phyloP scores from a whole-genome alignment of 2,797 vertebrate genomes.

The Thaleichthys pacificus region DNA sequence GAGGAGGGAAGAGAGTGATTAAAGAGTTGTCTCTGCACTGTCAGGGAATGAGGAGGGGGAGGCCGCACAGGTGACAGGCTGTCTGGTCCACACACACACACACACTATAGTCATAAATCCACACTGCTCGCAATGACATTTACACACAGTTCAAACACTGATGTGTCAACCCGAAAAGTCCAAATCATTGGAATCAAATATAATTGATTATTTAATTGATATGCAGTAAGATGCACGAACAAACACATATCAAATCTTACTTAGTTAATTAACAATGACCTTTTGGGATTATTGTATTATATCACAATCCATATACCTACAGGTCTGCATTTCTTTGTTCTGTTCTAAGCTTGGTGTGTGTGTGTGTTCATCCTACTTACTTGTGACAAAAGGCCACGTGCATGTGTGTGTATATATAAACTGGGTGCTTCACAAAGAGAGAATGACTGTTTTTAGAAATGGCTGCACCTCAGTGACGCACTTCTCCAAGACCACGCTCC shows the following conservation, averaged over 20 bases:
- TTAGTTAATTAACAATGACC: too few relatives aligned
- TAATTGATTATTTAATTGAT: too few relatives aligned
- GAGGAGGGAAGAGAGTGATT: constrained; percentile 29
- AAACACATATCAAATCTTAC: neutral
- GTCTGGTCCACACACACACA: neutral
- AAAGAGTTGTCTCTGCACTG: constrained; percentile 32
- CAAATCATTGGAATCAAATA: too few relatives aligned
- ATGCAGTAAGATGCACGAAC: neutral
- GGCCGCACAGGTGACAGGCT: constrained; percentile 33
- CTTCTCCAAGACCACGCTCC: constrained; percentile 54
- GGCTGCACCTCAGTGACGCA: constrained; percentile 64
- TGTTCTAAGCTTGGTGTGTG: neutral
- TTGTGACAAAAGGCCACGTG: neutral
- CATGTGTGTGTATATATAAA: constrained; percentile 18
- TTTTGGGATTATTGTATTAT: neutral
- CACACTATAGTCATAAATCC: neutral
- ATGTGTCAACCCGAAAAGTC: too few relatives aligned
- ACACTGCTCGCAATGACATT: neutral
- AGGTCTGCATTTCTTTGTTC: neutral
- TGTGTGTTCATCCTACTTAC: neutral
- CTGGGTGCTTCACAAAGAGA: constrained; percentile 41
- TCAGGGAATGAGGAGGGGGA: constrained; percentile 29
- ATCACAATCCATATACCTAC: too few relatives aligned
- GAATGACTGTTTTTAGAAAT: constrained; percentile 60
- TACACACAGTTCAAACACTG: too few relatives aligned